These are phyloP conservation scores for Halcyon chelicuti DNA, from an alignment of 2,797 vertebrate genomes.

Conservation along the genomic window DNA sequence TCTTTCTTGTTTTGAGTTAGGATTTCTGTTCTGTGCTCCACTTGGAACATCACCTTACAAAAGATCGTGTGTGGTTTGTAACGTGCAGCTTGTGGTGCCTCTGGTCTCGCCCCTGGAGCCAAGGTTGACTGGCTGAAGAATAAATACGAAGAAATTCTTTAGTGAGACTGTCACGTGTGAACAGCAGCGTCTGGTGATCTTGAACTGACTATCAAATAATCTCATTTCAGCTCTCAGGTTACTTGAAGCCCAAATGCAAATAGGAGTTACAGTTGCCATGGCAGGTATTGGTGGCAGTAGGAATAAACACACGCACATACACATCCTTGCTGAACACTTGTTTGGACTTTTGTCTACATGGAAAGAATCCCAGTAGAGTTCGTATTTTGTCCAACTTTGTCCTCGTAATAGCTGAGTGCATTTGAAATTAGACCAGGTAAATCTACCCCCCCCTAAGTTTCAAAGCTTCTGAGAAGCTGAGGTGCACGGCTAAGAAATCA, in stretches of 20 bases:
- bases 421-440: background rate
- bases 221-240: background rate
- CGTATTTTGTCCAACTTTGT: background rate
- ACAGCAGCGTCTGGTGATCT: background rate
- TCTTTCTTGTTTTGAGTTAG: background rate
- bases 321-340: rapidly evolving
- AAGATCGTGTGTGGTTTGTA: background rate
- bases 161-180: background rate
- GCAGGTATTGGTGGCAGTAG: background rate
- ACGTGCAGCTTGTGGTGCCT: background rate
- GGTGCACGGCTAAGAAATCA: background rate
- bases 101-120: background rate
- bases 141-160: background rate
- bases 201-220: background rate
- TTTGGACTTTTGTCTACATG: background rate
- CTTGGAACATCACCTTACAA: background rate
- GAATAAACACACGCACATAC: rapidly evolving
- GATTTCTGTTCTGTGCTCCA: background rate
- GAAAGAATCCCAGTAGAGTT: background rate
- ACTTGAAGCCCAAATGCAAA: background rate
- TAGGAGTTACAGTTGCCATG: background rate
- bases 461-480: background rate
- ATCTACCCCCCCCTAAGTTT: background rate
- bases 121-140: background rate
- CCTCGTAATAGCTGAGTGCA: background rate